These are phyloP conservation scores for Pelagia noctiluca DNA, from an alignment of 30 jellyfish, hydroid and myxozoan species.

Conservation along the genomic window DNA sequence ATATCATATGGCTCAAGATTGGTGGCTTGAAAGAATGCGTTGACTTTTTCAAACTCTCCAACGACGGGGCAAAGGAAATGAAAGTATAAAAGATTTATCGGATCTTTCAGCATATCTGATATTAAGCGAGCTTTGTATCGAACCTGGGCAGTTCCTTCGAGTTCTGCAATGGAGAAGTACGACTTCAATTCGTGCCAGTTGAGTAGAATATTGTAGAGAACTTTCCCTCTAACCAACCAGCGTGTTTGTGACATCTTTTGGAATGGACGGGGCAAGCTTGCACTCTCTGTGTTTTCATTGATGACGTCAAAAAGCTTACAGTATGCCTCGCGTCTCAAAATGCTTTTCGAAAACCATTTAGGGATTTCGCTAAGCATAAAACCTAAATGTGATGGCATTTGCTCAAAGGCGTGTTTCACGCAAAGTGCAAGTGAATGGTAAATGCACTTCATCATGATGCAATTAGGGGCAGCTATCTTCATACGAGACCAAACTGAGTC, in stretches of 20 bases:
- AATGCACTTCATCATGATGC: constrained; percentile 75
- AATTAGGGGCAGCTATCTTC: constrained; percentile 53
- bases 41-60: constrained; percentile 66
- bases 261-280: constrained; percentile 69
- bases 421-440: constrained; percentile 75
- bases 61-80: constrained; percentile 55
- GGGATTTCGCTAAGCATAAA: constrained; percentile 57
- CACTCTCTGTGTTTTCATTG: constrained; percentile 56
- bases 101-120: constrained; percentile 56
- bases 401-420: constrained; percentile 63
- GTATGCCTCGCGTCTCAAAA: constrained; percentile 65
- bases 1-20: constrained; percentile 52
- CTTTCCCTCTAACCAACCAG: constrained; percentile 79
- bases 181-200: constrained; percentile 73
- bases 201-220: constrained; percentile 45
- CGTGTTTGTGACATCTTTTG: constrained; percentile 68
- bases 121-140: constrained; percentile 66
- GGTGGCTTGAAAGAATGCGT: constrained; percentile 72
- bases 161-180: constrained; percentile 67
- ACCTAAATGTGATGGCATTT: constrained; percentile 69
- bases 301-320: constrained; percentile 49
- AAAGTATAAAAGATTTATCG: constrained; percentile 54
- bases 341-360: too few species aligned
- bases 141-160: constrained; percentile 25
- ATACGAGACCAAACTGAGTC: constrained; percentile 71